Evolutionary conservation across 2,888 invertebrate genomes (phyloP).

Genomic region (Oligia latruncula): DNA sequence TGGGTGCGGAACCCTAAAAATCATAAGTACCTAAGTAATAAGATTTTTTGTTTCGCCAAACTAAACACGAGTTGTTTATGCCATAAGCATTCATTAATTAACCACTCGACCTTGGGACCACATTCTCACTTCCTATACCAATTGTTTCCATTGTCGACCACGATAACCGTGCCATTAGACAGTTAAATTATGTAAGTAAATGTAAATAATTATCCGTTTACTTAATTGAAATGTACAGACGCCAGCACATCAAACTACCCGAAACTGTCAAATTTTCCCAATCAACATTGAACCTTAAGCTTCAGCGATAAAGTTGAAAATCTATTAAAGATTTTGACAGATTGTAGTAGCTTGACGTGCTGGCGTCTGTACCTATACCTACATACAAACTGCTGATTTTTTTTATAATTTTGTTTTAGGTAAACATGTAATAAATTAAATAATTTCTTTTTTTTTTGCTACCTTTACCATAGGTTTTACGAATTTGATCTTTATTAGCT

Average conservation of each 20-base stretch:
- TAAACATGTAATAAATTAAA: not conserved
- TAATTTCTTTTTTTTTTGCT: too few species aligned
- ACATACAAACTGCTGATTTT: not conserved
- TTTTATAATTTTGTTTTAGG: not conserved
- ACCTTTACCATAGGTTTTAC: too few species aligned
- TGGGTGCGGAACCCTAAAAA: too few species aligned
- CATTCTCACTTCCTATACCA: constrained; percentile 57
- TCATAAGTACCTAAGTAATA: too few species aligned
- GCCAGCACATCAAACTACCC: too few species aligned
- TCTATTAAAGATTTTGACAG: too few species aligned
- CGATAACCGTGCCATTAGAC: constrained; percentile 19
- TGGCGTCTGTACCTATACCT: not conserved
- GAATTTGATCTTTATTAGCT: too few species aligned
- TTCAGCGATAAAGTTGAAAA: too few species aligned
- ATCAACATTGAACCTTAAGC: too few species aligned
- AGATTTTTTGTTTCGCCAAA: constrained; percentile 9
- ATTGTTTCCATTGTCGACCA: constrained; percentile 44
- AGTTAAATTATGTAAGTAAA: constrained; percentile 38
- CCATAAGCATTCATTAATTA: constrained; percentile 50
- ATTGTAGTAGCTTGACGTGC: too few species aligned
- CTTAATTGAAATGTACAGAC: constrained; percentile 14
- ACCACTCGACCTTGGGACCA: constrained; percentile 52
- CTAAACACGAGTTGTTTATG: not conserved
- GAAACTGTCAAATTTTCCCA: too few species aligned
- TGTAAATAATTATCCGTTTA: constrained; percentile 27